These are phyloP conservation scores for Drosophila nasuta DNA, from an alignment of 1,140 invertebrate species.

Conservation along the genomic window DNA sequence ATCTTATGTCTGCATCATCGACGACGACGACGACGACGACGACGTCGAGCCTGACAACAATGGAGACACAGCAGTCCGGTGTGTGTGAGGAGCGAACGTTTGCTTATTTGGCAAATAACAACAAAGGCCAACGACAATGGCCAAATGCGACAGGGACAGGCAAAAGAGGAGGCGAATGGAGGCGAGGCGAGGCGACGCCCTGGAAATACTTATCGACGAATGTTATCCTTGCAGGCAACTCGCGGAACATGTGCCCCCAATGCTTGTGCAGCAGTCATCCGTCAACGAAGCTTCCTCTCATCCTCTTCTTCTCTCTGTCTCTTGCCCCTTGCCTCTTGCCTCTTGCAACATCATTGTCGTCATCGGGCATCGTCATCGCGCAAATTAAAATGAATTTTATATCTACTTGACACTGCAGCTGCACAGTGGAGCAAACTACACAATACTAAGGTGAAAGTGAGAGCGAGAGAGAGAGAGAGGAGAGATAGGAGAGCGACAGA, in stretches of 20 bases:
- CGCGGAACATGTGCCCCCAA: conserved; percentile 31
- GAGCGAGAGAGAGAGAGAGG: conserved; percentile 1
- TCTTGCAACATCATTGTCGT: conserved; percentile 38
- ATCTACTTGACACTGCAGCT: conserved; percentile 45
- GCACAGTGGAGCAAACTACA: background rate
- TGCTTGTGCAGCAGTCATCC: conserved; percentile 5
- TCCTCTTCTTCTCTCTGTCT: background rate
- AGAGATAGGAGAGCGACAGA: too few species aligned
- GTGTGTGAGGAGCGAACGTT: conserved; percentile 37
- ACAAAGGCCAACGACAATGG: conserved; percentile 69
- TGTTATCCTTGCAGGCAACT: conserved; percentile 61
- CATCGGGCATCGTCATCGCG: conserved; percentile 40
- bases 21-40: conserved; percentile 39
- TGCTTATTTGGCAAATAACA: conserved; percentile 80
- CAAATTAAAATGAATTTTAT: conserved; percentile 67
- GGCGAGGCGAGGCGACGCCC: conserved; percentile 9
- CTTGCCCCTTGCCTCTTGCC: background rate
- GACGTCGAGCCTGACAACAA: conserved; percentile 57
- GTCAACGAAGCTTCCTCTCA: background rate
- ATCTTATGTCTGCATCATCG: conserved; percentile 81
- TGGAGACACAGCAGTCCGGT: conserved; percentile 27
- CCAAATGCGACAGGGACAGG: conserved; percentile 7
- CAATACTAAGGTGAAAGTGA: background rate
- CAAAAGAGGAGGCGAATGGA: too few species aligned
- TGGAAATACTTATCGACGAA: conserved; percentile 59